A percentile compares a stretch with the other conserved stretches of the same genome.
These are phyloP conservation scores for Ylistrum balloti DNA, from an alignment of 1,140 invertebrate species.

Conservation along the genomic window DNA sequence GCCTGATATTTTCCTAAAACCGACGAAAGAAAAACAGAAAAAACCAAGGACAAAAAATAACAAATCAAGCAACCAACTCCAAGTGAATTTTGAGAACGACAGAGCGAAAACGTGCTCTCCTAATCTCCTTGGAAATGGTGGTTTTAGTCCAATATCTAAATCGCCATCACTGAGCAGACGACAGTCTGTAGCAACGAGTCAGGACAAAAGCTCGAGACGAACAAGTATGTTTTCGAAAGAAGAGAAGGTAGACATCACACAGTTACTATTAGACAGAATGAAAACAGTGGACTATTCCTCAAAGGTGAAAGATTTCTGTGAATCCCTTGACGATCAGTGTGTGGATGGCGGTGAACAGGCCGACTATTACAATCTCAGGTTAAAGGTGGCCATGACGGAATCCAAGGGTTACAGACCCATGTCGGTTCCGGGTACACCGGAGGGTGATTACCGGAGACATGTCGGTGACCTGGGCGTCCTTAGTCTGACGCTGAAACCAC, in stretches of 20 bases:
- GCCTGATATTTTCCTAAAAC: neutral
- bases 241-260: conserved; percentile 57
- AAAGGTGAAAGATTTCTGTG: conserved; percentile 58
- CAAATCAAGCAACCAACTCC: conserved; percentile 26
- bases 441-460: conserved; percentile 61
- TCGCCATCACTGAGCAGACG: conserved; percentile 44
- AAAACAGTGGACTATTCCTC: conserved; percentile 53
- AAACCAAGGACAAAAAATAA: neutral
- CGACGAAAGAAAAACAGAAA: neutral
- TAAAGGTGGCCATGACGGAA: conserved; percentile 51
- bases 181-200: conserved; percentile 43
- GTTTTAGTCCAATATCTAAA: neutral
- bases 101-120: conserved; percentile 49
- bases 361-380: conserved; percentile 66
- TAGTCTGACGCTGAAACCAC: conserved; percentile 63
- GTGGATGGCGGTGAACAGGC: conserved; percentile 48
- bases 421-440: conserved; percentile 62
- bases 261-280: conserved; percentile 58
- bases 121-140: neutral
- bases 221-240: conserved; percentile 65
- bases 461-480: conserved; percentile 61
- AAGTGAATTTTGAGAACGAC: conserved; percentile 41
- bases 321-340: conserved; percentile 51
- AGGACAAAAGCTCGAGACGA: conserved; percentile 47
- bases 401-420: conserved; percentile 21